Evolutionary conservation across 2,113 vertebrate species (phyloP), one percentile per base, ranked within the genome.

Genomic region (Vidua chalybeata): DNA sequence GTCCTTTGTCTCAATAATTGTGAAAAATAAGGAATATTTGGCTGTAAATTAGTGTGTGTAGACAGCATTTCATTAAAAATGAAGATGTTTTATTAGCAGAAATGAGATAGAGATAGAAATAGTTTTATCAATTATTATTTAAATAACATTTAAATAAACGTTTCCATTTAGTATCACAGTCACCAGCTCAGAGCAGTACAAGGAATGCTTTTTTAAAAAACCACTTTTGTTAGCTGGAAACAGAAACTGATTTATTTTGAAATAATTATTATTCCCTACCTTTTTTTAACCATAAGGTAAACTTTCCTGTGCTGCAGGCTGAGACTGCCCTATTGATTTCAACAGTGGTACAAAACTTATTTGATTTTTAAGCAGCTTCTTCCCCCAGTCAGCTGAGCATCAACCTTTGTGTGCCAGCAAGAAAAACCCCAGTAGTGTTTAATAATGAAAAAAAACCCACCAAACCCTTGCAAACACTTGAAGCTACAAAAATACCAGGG

Each of bases 1-100:
- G 61, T 76, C n/a, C 43, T 93, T 96, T 96, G 86, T 94, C 64
- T 94, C 82, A 93, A 91, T 88, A 92, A 84, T 49, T 96, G 78
- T 46, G 84, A 87, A 97, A 97, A 95, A 77, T 61, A 87, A 55
- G 63, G 54, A 87, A 37, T 61, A 68, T 87, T 97, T 96, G 72
- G 28, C 77, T 69, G 35, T 78, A 67, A 89, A 85, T 86, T 75
- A 78, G 31, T 15, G 6, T 61, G 41, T 46, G 13, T 41, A 78
- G 61, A 63, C 41, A 92, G 49, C 21, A 56, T 78, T 52, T 85
- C 10, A 86, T 86, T 84, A 68, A 81, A 95, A 92, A 83, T 68
- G 27, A 90, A 84, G 46, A 41, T 59, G 11, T 58, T 96, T 92
- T 71, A 84, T 59, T 35, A 84, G 39, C n/a, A n/a, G 78, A 80